Evolutionary conservation across 1,140 invertebrate genomes (phyloP).

Genomic region (Drosophila teissieri): DNA sequence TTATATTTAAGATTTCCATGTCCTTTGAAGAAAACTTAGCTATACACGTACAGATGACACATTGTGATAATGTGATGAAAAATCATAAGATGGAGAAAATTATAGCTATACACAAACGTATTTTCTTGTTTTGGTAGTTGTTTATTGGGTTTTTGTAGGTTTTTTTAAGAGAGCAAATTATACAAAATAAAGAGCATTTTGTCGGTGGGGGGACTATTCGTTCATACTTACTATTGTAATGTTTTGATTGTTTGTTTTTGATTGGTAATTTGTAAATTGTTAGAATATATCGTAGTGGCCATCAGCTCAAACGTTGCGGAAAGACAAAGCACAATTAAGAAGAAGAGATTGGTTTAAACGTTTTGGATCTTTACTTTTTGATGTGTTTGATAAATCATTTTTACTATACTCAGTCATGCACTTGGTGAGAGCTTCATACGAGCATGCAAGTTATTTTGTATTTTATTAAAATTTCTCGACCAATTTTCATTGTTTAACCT

Average conservation of each 20-base stretch:
- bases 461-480: conserved; percentile 30
- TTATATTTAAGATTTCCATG: conserved; percentile 13
- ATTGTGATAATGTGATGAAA: conserved; percentile 22
- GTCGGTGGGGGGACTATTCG: conserved; percentile 39
- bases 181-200: conserved; percentile 43
- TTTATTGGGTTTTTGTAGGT: conserved; percentile 18
- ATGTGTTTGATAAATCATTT: conserved; percentile 13
- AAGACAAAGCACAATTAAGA: conserved; percentile 85
- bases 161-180: conserved; percentile 49
- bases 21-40: conserved; percentile 41
- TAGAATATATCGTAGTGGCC: conserved; percentile 84
- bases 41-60: conserved; percentile 17
- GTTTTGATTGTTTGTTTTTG: conserved; percentile 73
- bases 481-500: conserved; percentile 48
- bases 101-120: conserved; percentile 63
- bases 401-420: conserved; percentile 19
- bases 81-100: conserved; percentile 15
- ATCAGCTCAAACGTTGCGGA: conserved; percentile 85
- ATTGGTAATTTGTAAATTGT: conserved; percentile 79
- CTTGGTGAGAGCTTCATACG: conserved; percentile 37
- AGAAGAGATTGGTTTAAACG: conserved; percentile 78
- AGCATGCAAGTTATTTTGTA: conserved; percentile 53
- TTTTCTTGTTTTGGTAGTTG: conserved; percentile 44
- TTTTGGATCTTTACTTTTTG: conserved; percentile 28
- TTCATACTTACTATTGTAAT: conserved; percentile 77